These are phyloP conservation scores for Aphis craccivora DNA, from an alignment of 1,140 invertebrate genomes.

Conservation along the genomic window DNA sequence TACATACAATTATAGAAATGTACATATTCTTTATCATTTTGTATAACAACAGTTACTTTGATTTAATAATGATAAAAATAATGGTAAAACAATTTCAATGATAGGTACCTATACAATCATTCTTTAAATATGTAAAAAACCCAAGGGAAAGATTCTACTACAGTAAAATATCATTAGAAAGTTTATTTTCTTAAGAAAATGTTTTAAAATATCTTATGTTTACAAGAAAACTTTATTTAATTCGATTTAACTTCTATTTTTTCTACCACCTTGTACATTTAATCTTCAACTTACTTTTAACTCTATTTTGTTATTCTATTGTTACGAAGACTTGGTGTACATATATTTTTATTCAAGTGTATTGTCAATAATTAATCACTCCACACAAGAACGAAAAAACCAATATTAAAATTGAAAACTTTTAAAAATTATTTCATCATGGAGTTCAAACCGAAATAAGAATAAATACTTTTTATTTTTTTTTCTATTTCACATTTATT, in stretches of 20 bases:
- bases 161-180: slow-evolving; percentile 2
- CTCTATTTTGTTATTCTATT: slow-evolving; percentile 13
- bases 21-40: background rate
- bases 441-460: background rate
- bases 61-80: background rate
- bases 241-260: slow-evolving; percentile 5
- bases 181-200: slow-evolving; percentile 10
- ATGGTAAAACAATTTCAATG: background rate
- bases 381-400: background rate
- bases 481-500: background rate
- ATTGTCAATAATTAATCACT: background rate
- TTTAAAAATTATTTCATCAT: slow-evolving; percentile 3
- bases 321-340: background rate
- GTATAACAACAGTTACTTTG: no score
- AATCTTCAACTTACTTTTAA: slow-evolving; percentile 10
- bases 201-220: background rate
- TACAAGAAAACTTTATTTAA: slow-evolving; percentile 18
- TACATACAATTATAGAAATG: background rate
- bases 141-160: background rate
- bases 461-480: background rate
- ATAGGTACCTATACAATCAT: background rate
- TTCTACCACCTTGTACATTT: background rate
- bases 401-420: background rate
- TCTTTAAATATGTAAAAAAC: background rate
- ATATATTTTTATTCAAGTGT: background rate